These are phyloP conservation scores for Clytia hemisphaerica DNA, from an alignment of 30 jellyfish, hydroid and myxozoan species.

Conservation along the genomic window DNA sequence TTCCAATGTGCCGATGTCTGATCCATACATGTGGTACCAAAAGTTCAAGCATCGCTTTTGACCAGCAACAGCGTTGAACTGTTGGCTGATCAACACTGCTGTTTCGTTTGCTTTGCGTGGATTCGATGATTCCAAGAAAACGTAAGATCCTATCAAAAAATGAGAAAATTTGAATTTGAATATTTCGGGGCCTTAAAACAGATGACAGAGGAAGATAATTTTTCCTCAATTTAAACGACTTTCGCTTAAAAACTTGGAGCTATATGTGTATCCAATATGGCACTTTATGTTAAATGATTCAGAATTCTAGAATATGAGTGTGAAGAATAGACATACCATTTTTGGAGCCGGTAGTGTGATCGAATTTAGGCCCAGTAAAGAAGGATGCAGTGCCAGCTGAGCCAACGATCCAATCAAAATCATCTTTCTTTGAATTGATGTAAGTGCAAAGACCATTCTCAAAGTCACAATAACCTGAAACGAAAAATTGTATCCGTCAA, in stretches of 20 bases:
- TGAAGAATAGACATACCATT: slow-evolving; percentile 37
- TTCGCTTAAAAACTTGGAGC: background rate
- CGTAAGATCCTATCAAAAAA: slow-evolving; percentile 48
- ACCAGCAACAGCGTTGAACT: slow-evolving; percentile 53
- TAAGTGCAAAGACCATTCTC: slow-evolving; percentile 77
- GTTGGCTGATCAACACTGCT: slow-evolving; percentile 82
- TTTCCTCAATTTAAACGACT: background rate
- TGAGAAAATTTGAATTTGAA: background rate
- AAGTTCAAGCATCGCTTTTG: slow-evolving; percentile 62
- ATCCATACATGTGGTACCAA: slow-evolving; percentile 97
- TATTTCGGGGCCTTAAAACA: background rate
- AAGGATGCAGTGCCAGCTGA: slow-evolving; percentile 65
- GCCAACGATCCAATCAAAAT: slow-evolving; percentile 73
- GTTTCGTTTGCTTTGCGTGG: slow-evolving; percentile 59
- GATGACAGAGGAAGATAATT: background rate
- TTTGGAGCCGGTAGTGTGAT: slow-evolving; percentile 68
- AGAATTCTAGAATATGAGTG: background rate
- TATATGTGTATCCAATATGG: background rate
- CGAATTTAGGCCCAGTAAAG: slow-evolving; percentile 79
- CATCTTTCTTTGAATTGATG: slow-evolving; percentile 44
- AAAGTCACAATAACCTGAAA: slow-evolving; percentile 73
- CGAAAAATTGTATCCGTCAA: background rate
- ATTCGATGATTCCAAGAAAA: slow-evolving; percentile 73
- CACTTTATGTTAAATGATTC: background rate
- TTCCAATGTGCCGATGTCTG: slow-evolving; percentile 67